Evolutionary conservation across 2,797 vertebrate genomes (phyloP), one percentile per base, ranked within the genome.

Genomic region (Cryptoprocta ferox): DNA sequence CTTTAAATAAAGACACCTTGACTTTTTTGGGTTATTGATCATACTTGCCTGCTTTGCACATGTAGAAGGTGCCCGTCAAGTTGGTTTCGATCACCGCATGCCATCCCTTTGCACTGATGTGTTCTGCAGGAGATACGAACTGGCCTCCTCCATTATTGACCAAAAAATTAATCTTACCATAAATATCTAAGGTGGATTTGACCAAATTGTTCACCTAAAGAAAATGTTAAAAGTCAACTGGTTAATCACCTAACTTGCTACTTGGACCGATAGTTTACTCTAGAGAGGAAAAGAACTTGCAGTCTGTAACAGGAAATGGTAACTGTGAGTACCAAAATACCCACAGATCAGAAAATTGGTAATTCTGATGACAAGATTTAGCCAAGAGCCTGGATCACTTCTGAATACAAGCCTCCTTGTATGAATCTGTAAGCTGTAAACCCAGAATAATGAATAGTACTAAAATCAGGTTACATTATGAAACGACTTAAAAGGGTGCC

Each of bases 131-230:
- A 97, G 99, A 99, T 0, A 68, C 35, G 89, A 99, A 99, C 97
- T 99, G 99, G 5, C 99, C 99, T 12, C 99, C 99, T 86, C 99
- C 99, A 1, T 99, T 99, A 98, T 99, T 99, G 65, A 99, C 99
- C 97, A 99, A 98, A 94, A 99, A 99, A 98, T 99, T 99, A 80
- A 99, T 99, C 88, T 98, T 99, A 6, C 98, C 99, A 10, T 99
- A 98, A 80, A 96, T 95, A 90, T 98, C 98, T 97, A 99, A 97
- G 0, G 99, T 99, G 0, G 99, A 98, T 12, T 99, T 99, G 79
- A 99, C 97, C 80, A 99, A 98, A 78, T 96, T 98, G 97, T 99
- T 99, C 91, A 99, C 99, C 99, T 99, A 98, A 89, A 98, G 96
- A 83, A 94, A 93, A 85, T 42, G 93, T 75, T 81, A 93, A 81